These are phyloP conservation scores for Bombus vancouverensis DNA, from an alignment of 1,140 invertebrate species.

Conservation along the genomic window DNA sequence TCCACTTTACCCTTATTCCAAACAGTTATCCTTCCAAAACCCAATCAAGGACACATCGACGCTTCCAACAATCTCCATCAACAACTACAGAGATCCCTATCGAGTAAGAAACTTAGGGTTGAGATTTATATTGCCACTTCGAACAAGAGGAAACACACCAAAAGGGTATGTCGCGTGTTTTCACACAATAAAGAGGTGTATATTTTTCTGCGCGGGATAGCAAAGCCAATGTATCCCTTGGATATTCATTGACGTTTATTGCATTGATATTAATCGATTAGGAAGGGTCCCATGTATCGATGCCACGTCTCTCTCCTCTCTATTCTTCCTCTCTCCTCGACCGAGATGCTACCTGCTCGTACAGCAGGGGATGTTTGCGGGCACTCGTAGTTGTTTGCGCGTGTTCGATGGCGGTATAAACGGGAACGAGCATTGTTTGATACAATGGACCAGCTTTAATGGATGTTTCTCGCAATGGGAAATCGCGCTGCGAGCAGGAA, in stretches of 20 bases:
- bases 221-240: slow-evolving; percentile 28
- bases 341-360: slow-evolving; percentile 38
- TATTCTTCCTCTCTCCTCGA: not conserved
- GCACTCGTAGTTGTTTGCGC: slow-evolving; percentile 12
- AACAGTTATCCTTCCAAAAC: not conserved
- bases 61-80: not conserved
- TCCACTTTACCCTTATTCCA: not conserved
- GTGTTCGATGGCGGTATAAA: slow-evolving; percentile 25
- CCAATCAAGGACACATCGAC: not conserved
- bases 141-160: not conserved
- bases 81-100: not conserved
- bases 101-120: not conserved
- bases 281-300: slow-evolving; percentile 36
- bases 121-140: not conserved
- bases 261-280: slow-evolving; percentile 64
- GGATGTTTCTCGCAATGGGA: slow-evolving; percentile 40
- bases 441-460: slow-evolving; percentile 42
- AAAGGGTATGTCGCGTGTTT: slow-evolving; percentile 29
- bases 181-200: slow-evolving; percentile 45
- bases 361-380: slow-evolving; percentile 38
- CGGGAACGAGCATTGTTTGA: slow-evolving; percentile 30
- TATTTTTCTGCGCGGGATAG: slow-evolving; percentile 30
- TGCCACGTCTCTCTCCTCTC: not conserved
- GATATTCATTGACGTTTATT: slow-evolving; percentile 55
- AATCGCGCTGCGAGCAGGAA: not conserved